Evolutionary conservation across 2,797 vertebrate genomes (phyloP), one percentile per base, ranked within the genome.

Genomic region (Clarias platycephalus): DNA sequence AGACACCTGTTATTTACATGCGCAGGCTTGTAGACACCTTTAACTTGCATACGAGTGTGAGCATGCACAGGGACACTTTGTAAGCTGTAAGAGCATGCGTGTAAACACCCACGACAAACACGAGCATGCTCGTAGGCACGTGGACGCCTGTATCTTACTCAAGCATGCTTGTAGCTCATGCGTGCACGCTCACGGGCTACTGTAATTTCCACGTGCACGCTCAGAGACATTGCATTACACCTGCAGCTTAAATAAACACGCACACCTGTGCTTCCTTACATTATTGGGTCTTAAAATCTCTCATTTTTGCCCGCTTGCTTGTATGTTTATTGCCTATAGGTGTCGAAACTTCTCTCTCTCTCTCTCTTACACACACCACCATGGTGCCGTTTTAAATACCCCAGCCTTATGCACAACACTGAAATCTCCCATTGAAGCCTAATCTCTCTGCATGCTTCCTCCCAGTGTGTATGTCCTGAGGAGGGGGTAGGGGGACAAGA

Each of bases 351-450:
- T 26, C 53, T 37, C 26, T 53, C 34, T 34, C 64, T 26, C 55
- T 86, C 58, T 62, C 80, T 88, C 80, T 86, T 80, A 67, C 79
- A 24, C 60, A 1, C 68, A 2, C 74, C 74, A 40, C 12, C 57
- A 40, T 2, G 34, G 34, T 62, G 76, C 76, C 16, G 40, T 62
- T 82, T 60, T 91, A 87, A 91, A 89, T 72, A 64, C 53, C 83
- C 64, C 80, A 40, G 81, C 92, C 93, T 92, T 92, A 92, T 93
- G 92, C 84, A 62, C 37, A 83, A 57, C 82, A 77, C 85, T 89
- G 90, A 89, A 90, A 91, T 91, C 90, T 88, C 28, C 63, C 77
- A 55, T 53, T 71, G 64, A 84, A 60, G 5, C 60, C 67, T 88
- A 90, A 91, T 87, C 89, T 88, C 78, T 75, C 13, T 67, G 31